These are phyloP conservation scores for Rhinopomastus cyanomelas DNA, from an alignment of 2,113 vertebrate species.

Conservation along the genomic window DNA sequence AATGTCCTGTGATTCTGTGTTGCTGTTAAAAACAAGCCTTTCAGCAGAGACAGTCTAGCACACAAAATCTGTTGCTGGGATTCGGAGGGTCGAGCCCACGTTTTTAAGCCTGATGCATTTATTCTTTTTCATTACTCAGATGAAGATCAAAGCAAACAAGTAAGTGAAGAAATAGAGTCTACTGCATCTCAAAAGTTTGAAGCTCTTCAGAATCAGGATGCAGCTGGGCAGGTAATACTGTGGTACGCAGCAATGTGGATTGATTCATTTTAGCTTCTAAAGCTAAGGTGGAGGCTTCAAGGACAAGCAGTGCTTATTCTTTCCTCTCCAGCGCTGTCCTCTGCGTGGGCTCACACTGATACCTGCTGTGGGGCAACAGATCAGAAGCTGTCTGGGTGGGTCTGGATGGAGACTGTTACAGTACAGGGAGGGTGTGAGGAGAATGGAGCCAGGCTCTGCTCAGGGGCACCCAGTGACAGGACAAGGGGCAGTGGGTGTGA, in stretches of 20 bases:
- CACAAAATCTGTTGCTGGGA: background rate
- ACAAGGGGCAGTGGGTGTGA: too few species aligned
- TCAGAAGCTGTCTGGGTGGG: background rate
- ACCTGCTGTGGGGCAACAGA: background rate
- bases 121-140: background rate
- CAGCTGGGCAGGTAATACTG: conserved; percentile 42
- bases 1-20: too few species aligned
- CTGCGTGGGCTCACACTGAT: fast-evolving
- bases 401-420: background rate
- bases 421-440: too few species aligned
- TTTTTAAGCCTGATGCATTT: background rate
- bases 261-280: background rate
- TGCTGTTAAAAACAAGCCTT: background rate
- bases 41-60: background rate
- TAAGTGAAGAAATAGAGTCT: background rate
- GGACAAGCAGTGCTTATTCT: background rate
- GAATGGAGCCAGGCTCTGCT: too few species aligned
- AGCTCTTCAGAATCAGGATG: background rate
- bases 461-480: too few species aligned
- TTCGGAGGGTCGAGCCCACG: background rate
- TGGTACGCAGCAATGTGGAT: background rate
- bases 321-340: background rate
- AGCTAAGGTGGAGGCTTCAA: background rate
- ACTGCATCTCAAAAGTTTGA: background rate
- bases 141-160: conserved; percentile 19